Percentiles rank a stretch among this genome's conserved stretches.
These are phyloP conservation scores for Triplophysa siluroides DNA, from an alignment of 2,113 vertebrate species.

Conservation along the genomic window DNA sequence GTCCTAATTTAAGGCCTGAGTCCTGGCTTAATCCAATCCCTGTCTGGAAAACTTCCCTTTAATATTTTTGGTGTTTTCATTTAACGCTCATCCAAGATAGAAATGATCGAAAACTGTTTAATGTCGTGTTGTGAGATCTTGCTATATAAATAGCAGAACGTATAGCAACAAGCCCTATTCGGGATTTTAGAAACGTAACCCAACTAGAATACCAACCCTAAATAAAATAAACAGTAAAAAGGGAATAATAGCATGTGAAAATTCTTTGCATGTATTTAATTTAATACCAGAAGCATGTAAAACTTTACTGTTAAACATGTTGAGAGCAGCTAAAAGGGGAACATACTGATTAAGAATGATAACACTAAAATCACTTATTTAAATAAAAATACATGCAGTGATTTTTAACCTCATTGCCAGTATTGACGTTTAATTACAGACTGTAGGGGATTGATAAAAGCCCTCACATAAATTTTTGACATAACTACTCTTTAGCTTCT, in stretches of 20 bases:
- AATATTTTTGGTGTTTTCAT: no score
- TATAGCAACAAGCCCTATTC: no score
- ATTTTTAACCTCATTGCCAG: conserved; percentile 4
- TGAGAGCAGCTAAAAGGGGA: neutral
- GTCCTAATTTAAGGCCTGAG: no score
- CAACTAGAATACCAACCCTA: neutral
- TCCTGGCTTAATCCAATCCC: no score
- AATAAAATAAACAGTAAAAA: neutral
- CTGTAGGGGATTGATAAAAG: conserved; percentile 18
- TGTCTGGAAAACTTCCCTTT: no score
- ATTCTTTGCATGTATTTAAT: neutral
- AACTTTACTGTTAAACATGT: neutral
- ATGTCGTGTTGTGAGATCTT: no score
- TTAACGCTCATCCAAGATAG: no score
- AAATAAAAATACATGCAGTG: neutral
- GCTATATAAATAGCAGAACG: no score
- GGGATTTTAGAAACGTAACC: no score
- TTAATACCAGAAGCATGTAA: neutral
- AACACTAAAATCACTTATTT: neutral
- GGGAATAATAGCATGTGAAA: neutral
- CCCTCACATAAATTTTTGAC: neutral
- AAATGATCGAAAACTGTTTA: no score
- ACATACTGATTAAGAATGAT: neutral
- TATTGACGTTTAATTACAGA: conserved; percentile 6
- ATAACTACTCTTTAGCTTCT: neutral